Conservation (phyloP, 2,113 vertebrate species). For the Siniperca chuatsi region DNA sequence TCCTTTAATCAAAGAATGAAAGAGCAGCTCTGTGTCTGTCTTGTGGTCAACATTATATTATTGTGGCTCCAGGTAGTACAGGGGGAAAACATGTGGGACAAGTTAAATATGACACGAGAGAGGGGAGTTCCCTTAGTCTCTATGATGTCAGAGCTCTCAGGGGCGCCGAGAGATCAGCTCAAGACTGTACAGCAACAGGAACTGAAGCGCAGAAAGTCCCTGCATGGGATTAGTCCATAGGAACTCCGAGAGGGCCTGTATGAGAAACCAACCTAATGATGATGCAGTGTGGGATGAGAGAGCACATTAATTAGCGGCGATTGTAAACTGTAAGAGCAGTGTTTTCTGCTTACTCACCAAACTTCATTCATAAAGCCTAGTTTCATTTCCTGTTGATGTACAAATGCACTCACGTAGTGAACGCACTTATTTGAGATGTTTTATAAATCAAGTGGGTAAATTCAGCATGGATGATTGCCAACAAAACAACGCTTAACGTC, state of each 20-base stretch:
- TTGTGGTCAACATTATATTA: background rate
- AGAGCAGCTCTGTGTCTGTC: background rate
- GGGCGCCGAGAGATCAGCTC: conserved; percentile 29
- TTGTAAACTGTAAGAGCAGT: too few relatives aligned
- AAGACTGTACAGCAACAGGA: background rate
- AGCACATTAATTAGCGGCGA: too few relatives aligned
- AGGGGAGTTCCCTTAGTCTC: conserved; percentile 45
- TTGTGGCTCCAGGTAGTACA: conserved; percentile 23
- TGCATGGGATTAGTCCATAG: conserved; percentile 3
- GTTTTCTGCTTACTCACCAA: too few relatives aligned
- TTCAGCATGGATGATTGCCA: too few relatives aligned
- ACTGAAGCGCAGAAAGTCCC: conserved; percentile 24
- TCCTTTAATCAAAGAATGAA: background rate
- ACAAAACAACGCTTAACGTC: too few relatives aligned
- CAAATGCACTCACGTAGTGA: too few relatives aligned
- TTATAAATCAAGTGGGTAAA: too few relatives aligned
- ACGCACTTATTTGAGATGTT: too few relatives aligned
- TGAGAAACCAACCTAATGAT: too few relatives aligned
- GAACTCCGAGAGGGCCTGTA: background rate
- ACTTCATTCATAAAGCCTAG: too few relatives aligned
- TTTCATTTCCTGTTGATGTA: too few relatives aligned
- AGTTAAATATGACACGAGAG: conserved; percentile 43
- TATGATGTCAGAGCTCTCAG: conserved; percentile 56
- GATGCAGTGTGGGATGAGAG: too few relatives aligned
- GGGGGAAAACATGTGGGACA: conserved; percentile 53